Percentiles rank a stretch among this genome's conserved stretches.
Evolutionary conservation across 2,888 invertebrate species (phyloP).

Genomic region (Elaeidobius kamerunicus): DNA sequence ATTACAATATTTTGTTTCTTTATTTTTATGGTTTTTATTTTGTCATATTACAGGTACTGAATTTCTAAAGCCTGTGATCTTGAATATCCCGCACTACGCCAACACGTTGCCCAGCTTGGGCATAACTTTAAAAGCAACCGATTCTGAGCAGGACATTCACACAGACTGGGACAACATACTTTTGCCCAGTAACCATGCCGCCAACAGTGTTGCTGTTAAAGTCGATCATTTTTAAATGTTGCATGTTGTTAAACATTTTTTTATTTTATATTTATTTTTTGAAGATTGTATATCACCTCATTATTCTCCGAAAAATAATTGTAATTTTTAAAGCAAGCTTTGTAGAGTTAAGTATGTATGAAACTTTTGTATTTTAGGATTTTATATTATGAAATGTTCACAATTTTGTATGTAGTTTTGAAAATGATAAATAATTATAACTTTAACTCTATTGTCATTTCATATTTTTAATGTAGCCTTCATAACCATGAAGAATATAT

Average conservation of each 20-base stretch:
- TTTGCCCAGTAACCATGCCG: slow-evolving; percentile 77
- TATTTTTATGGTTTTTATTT: slow-evolving; percentile 8
- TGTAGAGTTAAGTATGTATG: too few species aligned
- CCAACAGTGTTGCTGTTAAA: slow-evolving; percentile 85
- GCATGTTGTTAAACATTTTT: neutral
- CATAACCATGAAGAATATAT: too few species aligned
- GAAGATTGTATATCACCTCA: neutral
- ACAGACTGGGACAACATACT: slow-evolving; percentile 85
- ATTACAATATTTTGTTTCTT: too few species aligned
- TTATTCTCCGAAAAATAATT: too few species aligned
- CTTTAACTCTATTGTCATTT: too few species aligned
- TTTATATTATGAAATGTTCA: too few species aligned
- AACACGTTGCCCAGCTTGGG: slow-evolving; percentile 75
- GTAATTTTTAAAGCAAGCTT: too few species aligned
- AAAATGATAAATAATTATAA: too few species aligned
- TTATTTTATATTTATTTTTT: neutral
- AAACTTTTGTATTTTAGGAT: too few species aligned
- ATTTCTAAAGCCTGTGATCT: slow-evolving; percentile 85
- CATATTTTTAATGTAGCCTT: too few species aligned
- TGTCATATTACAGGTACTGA: slow-evolving; percentile 58
- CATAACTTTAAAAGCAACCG: slow-evolving; percentile 75
- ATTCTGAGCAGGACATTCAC: slow-evolving; percentile 78
- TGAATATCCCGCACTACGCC: slow-evolving; percentile 85
- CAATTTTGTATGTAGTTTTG: too few species aligned
- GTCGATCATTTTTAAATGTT: slow-evolving; percentile 79